Evolutionary conservation across 2,797 vertebrate genomes (phyloP).

Genomic region (Adrianichthys oophorus): DNA sequence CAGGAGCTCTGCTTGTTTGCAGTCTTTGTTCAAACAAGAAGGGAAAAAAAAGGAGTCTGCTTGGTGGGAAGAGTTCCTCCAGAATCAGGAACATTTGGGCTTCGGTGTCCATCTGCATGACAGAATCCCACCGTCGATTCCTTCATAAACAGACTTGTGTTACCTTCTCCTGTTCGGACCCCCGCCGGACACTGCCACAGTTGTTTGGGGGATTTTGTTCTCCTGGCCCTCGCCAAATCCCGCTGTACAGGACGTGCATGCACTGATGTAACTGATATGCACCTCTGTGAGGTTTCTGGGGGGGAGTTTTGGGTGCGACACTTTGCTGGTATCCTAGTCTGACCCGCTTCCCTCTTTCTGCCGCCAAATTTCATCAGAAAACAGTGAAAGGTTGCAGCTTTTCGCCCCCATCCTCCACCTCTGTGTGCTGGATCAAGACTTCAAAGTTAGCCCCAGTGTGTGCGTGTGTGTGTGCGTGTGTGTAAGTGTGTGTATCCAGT

Average conservation of each 20-base stretch:
- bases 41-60: background rate
- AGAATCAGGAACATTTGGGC: conserved; percentile 1
- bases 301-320: background rate
- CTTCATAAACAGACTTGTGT: background rate
- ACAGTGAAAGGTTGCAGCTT: conserved; percentile 48
- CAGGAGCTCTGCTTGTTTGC: background rate
- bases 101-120: background rate
- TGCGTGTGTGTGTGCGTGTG: conserved; percentile 32
- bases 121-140: background rate
- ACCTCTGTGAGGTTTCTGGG: background rate
- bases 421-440: conserved; percentile 45
- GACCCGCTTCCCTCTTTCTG: conserved; percentile 27
- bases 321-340: conserved; percentile 22
- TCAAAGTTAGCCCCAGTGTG: conserved; percentile 46
- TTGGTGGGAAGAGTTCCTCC: background rate
- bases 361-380: conserved; percentile 46
- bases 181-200: background rate
- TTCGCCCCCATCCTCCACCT: conserved; percentile 21
- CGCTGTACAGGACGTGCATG: conserved; percentile 1
- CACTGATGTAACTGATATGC: conserved; percentile 3
- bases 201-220: background rate
- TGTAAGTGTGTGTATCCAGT: conserved; percentile 37
- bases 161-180: background rate
- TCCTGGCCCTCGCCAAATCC: background rate
- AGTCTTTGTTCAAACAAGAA: background rate